A percentile compares a stretch with the other conserved stretches of the same genome.
Conservation (phyloP, 2,888 invertebrate genomes). For the Cheilosia variabilis region DNA sequence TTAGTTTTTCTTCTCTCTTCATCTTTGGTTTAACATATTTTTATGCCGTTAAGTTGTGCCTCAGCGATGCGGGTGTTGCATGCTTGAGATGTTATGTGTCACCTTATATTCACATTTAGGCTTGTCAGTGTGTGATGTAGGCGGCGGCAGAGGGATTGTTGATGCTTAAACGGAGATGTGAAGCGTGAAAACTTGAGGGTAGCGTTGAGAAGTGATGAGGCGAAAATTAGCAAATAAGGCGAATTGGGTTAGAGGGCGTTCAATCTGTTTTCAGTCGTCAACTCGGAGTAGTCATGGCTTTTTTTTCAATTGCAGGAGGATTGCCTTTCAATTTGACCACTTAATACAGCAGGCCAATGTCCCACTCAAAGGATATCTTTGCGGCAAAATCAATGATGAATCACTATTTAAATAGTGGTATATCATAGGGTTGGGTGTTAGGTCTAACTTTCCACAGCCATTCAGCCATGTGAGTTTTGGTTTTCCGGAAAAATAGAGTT, state of each 20-base stretch:
- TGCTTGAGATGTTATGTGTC: constrained; percentile 73
- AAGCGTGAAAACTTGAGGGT: constrained; percentile 39
- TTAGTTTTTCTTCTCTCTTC: constrained; percentile 11
- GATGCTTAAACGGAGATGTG: constrained; percentile 49
- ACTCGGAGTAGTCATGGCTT: not conserved
- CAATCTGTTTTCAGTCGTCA: not conserved
- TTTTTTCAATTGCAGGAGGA: not conserved
- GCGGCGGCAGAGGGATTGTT: constrained; percentile 20
- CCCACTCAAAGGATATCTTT: too few species aligned
- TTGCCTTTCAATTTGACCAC: too few species aligned
- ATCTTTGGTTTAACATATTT: constrained; percentile 39
- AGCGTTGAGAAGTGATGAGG: constrained; percentile 25
- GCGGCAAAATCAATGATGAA: too few species aligned
- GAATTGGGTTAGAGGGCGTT: too few species aligned
- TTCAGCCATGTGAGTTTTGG: too few species aligned
- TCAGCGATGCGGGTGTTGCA: constrained; percentile 52
- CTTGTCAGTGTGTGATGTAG: constrained; percentile 42
- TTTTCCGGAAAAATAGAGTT: too few species aligned
- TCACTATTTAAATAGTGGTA: too few species aligned
- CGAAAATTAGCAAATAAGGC: not conserved
- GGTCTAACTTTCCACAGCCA: too few species aligned
- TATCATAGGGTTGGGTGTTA: too few species aligned
- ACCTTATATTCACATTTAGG: constrained; percentile 65
- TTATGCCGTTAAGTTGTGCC: constrained; percentile 66
- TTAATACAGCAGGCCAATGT: too few species aligned